phyloP scores from a whole-genome alignment of 30 jellyfish, hydroid and myxozoan genomes.

The Chrysaora quinquecirrha region DNA sequence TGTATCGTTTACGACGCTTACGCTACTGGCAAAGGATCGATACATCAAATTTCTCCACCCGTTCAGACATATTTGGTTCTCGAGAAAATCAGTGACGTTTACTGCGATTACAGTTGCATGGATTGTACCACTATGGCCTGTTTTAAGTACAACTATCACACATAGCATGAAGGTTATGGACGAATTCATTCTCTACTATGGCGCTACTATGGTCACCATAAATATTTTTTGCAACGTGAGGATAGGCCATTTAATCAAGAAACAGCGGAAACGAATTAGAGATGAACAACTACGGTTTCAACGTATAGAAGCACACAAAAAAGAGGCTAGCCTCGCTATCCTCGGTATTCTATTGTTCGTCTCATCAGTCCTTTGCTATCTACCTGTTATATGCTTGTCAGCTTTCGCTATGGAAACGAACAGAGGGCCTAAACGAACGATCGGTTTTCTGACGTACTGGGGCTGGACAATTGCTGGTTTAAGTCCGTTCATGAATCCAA shows the following conservation, averaged over 20 bases:
- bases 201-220: constrained; percentile 11
- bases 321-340: constrained; percentile 16
- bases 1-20: constrained; percentile 40
- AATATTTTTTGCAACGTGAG: constrained; percentile 16
- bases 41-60: constrained; percentile 44
- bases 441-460: constrained; percentile 6
- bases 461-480: constrained; percentile 47
- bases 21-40: constrained; percentile 38
- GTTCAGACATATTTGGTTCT: constrained; percentile 26
- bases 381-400: not conserved
- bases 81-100: not conserved
- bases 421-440: not conserved
- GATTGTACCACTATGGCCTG: constrained; percentile 45
- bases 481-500: constrained; percentile 43
- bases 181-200: constrained; percentile 5
- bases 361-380: constrained; percentile 27
- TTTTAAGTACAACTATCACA: not conserved
- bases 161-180: constrained; percentile 19
- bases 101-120: constrained; percentile 4
- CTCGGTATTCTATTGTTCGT: constrained; percentile 25
- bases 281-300: constrained; percentile 2
- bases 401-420: not conserved
- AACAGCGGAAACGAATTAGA: constrained; percentile 41
- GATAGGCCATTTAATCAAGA: constrained; percentile 28
- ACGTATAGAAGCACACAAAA: not conserved